Base-by-base conservation (phyloP, 2,113 vertebrate genomes). In the Corythaeola cristata region DNA sequence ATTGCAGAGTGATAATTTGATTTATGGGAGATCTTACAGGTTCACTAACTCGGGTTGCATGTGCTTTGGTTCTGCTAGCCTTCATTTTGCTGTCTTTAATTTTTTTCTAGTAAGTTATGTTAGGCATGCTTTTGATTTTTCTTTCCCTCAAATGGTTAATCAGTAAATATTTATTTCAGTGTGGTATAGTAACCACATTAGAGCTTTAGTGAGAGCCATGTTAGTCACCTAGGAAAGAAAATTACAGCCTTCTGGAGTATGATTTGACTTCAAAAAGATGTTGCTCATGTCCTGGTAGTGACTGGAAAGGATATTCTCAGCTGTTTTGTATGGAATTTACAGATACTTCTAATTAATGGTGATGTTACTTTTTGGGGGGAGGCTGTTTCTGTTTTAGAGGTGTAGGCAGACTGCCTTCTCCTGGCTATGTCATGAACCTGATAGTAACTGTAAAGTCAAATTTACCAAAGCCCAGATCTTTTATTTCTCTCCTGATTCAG, bases 81-180 rank as follows among this genome's bases (percentile, higher is more conserved):
- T 66, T 85, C 4, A 4, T 71, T 95, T 90, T 89, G 21, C 32
- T 53, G 20, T 45, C 18, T 72, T 60, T 6, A 19, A 15, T 24
- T 11, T 59, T 62, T 72, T 55, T 35, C 12, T 45, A 45, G 6
- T 59, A 44, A 44, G 28, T 88, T 90, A 18, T 74, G 5, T 64
- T 72, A 66, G n/a, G 17, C 4, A 28, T 32, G 16, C 27, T 71
- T 92, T 85, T 66, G 7, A 26, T 47, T 63, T 63, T 45, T 50
- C 8, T 20, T 1, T 3, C 10, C 30, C 32, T 1, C 2, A 7
- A 3, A 52, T 81, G 26, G 59, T 72, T 45, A 0, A 35, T 55
- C 58, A 33, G 15, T 79, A 44, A 28, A 44, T 35, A n/a, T 89
- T 55, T 37, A 37, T 68, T 95, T 80, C 39, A 28, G 12, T 41